These are phyloP conservation scores for Heteronetta atricapilla DNA, from an alignment of 2,113 vertebrate genomes.

Conservation along the genomic window DNA sequence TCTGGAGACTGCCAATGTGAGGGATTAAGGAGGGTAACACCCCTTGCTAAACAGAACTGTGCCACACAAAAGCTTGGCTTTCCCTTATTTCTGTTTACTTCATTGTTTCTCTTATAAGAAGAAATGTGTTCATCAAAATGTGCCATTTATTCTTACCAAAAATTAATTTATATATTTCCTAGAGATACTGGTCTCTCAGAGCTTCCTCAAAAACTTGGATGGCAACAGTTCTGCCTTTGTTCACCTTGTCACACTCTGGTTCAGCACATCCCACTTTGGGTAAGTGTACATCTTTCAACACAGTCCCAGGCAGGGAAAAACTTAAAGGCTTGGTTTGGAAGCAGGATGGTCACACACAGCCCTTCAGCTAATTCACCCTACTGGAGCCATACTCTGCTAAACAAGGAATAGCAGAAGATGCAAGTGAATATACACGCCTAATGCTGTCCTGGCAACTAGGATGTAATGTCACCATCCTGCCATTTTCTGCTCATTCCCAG, in stretches of 20 bases:
- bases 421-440: rapidly evolving
- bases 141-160: neutral
- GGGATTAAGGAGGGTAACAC: neutral
- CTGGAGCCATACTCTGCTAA: neutral
- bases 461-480: neutral
- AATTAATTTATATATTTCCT: neutral
- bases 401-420: neutral
- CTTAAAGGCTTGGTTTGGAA: neutral
- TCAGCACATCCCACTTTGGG: neutral
- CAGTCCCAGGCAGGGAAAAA: neutral
- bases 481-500: neutral
- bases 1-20: neutral
- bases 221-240: neutral
- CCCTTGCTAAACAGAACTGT: neutral
- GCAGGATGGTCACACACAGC: neutral
- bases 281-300: neutral
- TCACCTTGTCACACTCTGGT: rapidly evolving
- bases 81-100: neutral
- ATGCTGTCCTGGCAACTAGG: neutral
- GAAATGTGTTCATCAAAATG: neutral
- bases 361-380: neutral
- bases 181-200: neutral
- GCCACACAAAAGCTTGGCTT: neutral
- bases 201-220: neutral
- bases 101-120: neutral